Base-by-base conservation (phyloP, 2,113 vertebrate genomes). In the Pungitius pungitius region DNA sequence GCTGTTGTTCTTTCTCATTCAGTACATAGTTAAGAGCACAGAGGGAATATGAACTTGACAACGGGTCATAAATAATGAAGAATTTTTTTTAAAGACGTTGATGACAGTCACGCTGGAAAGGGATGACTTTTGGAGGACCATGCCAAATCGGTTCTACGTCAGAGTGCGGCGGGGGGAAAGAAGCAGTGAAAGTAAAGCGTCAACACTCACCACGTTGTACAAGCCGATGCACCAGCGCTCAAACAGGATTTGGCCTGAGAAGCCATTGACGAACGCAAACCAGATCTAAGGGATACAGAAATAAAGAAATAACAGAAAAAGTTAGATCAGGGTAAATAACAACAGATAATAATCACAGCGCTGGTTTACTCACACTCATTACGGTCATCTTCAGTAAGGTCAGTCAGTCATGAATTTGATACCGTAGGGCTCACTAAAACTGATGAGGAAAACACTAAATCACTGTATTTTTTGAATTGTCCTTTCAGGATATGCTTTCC, bases 261-360 rank as follows among this genome's bases (percentile, higher is more conserved):
- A 99, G 54, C 98, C 97, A 78, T 99, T 99, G 78, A 99, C 96
- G 68, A 99, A 99, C 8, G 98, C 97, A 88, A 99, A 99, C 98
- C 97, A 99, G 93, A 99, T 94, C 98, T 99, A 88, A 77, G 92
- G 87, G 72, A 89, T 59, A 91, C 7, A 92, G 59, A 11, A 42
- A 42, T 35, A 35, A 42, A 42, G 3, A 14, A 1, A 79, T 77
- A 56, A 85, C 27, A 77, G 4, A 83, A 22, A 79, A 77, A 39
- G 24, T 72, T 20, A 77, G 54, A 64, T 42, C 35, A 45, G 24
- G 2, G 55, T 57, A 54, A 67, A 60, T 8, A 55, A 75, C 15
- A 55, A 75, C 15, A 77, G 12, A 47, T 40, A 69, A 51, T 4
- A 11, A 61, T 58, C n/a, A 35, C 49, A 69, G 2, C 42, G 43